Conservation (phyloP, 2,888 invertebrate genomes). For the Zelleria hepariella region DNA sequence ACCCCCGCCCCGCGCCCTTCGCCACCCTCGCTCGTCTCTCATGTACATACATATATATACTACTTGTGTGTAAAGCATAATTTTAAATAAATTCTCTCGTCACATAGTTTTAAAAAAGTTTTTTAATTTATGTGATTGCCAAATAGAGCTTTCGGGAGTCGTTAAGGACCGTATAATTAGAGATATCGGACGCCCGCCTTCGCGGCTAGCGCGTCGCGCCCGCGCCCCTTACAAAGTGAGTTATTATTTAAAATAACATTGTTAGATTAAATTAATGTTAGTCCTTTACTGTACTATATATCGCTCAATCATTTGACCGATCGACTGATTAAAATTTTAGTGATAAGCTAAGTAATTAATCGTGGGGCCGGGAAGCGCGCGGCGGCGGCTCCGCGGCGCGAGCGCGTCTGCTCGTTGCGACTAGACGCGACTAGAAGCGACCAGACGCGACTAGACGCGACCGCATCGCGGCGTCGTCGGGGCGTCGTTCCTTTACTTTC, state of each 20-base stretch:
- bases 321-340: conserved; percentile 73
- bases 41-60: conserved; percentile 62
- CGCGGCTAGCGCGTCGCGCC: conserved; percentile 29
- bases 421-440: too few relatives aligned
- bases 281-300: conserved; percentile 72
- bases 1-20: conserved; percentile 23
- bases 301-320: conserved; percentile 72
- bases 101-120: conserved; percentile 65
- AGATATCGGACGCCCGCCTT: conserved; percentile 29
- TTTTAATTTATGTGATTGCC: conserved; percentile 71
- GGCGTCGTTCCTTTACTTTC: conserved; percentile 48
- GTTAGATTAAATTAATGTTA: conserved; percentile 73
- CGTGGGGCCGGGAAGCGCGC: conserved; percentile 23
- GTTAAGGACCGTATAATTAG: conserved; percentile 32
- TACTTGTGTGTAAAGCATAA: conserved; percentile 69
- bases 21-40: conserved; percentile 46
- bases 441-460: conserved; percentile 21
- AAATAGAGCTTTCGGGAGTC: conserved; percentile 57
- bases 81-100: conserved; percentile 68
- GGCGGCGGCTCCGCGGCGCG: conserved; percentile 23
- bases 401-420: too few relatives aligned
- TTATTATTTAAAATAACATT: conserved; percentile 71
- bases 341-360: conserved; percentile 68
- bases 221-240: conserved; percentile 54
- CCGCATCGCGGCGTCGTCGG: conserved; percentile 30